Base-by-base conservation (phyloP, 2,888 invertebrate genomes). In the Luperina nickerlii region DNA sequence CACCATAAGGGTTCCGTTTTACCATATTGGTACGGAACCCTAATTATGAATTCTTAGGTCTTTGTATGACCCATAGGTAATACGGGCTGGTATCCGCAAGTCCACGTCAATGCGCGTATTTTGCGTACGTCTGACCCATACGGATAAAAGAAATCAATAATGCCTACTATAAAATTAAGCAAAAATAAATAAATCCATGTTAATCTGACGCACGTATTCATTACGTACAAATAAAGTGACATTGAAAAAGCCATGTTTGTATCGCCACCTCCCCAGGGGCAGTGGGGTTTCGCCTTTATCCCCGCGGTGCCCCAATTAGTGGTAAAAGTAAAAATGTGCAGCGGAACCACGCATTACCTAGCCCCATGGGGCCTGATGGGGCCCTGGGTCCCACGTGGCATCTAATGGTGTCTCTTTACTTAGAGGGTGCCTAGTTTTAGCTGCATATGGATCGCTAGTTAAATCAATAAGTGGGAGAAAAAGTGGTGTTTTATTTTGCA, bases 251-350 rank as follows among this genome's bases (percentile, higher is more conserved):
- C 90, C 89, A 87, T 93, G 92, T 93, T 93, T 92, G 92, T 90
- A 88, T 90, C 88, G 88, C 86, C 90, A 89, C 87, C 89, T 94
- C 96, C 93, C 95, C 80, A 62, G 95, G 90, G 96, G 93, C 89
- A 76, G 88, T 91, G 92, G 95, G 95, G 95, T 93, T 93, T 93
- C 93, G 90, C 89, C 89, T 87, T 91, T 90, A 92, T 93, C 94
- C 95, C 93, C 94, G 86, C 94, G 95, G 95, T 95, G 96, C 95
- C 94, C 96, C 96, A 96, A 97, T 96, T 97, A 96, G 96, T 95
- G 96, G 96, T 93, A 93, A 92, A 96, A 96, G 95, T 96, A 96
- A 96, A 95, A 96, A 95, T 96, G 94, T 95, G 96, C 96, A 95
- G 94, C 95, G 95, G 96, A 96, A 96, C 96, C 94, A 94, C 94